Evolutionary conservation across 2,888 invertebrate genomes (phyloP).

Genomic region (Drosophila fulvimacula): DNA sequence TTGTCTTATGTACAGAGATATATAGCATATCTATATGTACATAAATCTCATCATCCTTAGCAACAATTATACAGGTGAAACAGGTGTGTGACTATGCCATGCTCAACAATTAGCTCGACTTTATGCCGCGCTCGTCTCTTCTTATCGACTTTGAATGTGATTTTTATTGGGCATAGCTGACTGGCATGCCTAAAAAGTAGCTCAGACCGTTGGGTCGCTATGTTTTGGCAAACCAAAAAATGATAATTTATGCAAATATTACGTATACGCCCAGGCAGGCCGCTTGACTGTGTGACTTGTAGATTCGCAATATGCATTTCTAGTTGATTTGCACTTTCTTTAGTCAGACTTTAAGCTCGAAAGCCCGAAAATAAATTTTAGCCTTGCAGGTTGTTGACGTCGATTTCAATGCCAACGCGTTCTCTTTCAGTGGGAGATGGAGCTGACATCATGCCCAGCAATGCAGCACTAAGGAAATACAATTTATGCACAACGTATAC

Average conservation of each 20-base stretch:
- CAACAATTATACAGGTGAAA: background rate
- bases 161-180: constrained; percentile 54
- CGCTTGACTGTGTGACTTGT: background rate
- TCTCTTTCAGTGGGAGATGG: constrained; percentile 35
- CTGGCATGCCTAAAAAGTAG: constrained; percentile 51
- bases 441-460: constrained; percentile 65
- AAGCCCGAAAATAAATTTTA: constrained; percentile 35
- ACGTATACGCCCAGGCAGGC: constrained; percentile 48
- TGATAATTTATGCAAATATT: constrained; percentile 22
- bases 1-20: background rate
- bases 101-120: background rate
- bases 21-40: background rate
- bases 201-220: constrained; percentile 24
- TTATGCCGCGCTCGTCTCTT: constrained; percentile 27
- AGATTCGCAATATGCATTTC: background rate
- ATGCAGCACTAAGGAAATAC: constrained; percentile 31
- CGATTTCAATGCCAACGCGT: constrained; percentile 64
- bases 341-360: background rate
- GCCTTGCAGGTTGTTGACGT: constrained; percentile 26
- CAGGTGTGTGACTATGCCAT: constrained; percentile 7
- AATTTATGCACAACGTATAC: background rate
- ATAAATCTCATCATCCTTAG: background rate
- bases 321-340: constrained; percentile 11
- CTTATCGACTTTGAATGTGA: constrained; percentile 44
- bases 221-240: no score